Conservation (phyloP, 2,888 invertebrate species). For the Andrena flavipes region DNA sequence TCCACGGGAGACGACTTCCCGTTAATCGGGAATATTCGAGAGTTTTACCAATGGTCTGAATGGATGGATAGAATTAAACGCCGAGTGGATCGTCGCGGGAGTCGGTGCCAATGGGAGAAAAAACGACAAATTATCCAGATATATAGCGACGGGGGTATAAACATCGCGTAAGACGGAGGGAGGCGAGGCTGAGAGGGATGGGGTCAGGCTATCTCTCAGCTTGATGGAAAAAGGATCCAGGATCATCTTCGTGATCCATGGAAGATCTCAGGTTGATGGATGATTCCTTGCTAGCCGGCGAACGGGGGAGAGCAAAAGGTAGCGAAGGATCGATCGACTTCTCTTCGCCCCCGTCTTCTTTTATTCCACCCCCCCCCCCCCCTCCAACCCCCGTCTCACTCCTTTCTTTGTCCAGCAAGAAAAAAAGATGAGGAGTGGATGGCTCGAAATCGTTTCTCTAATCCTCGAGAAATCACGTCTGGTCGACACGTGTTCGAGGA, state of each 20-base stretch:
- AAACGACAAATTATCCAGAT: neutral
- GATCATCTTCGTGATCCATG: slow-evolving; percentile 59
- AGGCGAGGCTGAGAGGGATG: neutral
- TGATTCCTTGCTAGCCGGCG: slow-evolving; percentile 26
- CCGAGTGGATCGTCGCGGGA: neutral
- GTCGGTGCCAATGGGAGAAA: neutral
- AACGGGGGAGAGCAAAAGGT: slow-evolving; percentile 12
- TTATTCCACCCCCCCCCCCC: slow-evolving; percentile 1
- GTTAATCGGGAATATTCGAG: slow-evolving; percentile 39
- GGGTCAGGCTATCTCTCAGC: neutral
- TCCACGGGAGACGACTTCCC: neutral
- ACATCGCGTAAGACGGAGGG: neutral
- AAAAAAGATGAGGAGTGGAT: slow-evolving; percentile 2
- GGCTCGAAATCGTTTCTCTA: slow-evolving; percentile 43
- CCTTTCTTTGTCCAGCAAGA: neutral
- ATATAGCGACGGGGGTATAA: neutral
- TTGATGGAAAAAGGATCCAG: slow-evolving; percentile 60
- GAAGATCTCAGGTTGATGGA: slow-evolving; percentile 51
- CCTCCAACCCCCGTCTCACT: slow-evolving; percentile 3
- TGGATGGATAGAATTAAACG: slow-evolving; percentile 19
- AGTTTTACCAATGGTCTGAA: neutral
- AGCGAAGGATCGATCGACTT: slow-evolving; percentile 57
- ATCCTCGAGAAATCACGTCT: slow-evolving; percentile 58
- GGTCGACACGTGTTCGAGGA: slow-evolving; percentile 52
- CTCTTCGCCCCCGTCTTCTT: neutral